Base-by-base conservation (phyloP, 2,888 invertebrate genomes). In the Melitaea athalia region DNA sequence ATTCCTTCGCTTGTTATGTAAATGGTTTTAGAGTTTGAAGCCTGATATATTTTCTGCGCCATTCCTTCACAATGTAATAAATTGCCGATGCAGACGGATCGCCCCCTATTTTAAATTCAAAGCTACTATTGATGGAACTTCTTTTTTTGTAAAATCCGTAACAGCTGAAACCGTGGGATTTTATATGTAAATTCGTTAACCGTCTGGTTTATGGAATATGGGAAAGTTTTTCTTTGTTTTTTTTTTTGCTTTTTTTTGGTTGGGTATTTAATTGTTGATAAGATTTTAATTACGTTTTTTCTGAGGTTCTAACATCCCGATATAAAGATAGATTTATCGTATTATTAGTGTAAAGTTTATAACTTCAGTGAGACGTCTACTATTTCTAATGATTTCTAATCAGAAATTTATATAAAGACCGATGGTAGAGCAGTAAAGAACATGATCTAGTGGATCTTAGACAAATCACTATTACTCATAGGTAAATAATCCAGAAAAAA, bases 51-150 rank as follows among this genome's bases (percentile, higher is more conserved):
- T 60, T 67, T 55, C 50, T 31, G 60, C 67, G 67, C 67, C 59
- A 63, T 69, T 69, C 63, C 67, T 67, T 68, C 59, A 67, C 69
- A 67, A 67, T 60, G 67, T 67, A 63, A 67, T 67, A 67, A 60
- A 69, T 69, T 67, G 69, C 69, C 62, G 63, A 50, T 67, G 59
- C 69, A 67, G 67, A 67, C 63, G 43, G 60, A 69, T 69, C 61
- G 45, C 45, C 53, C 61, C 66, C 61, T 47, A 52, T 55, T 66
- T 66, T 61, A 66, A 66, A 66, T 62, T 55, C 53, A 61, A 62
- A 55, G 42, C 66, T 42, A n/a, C 47, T 66, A 66, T 66, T 55
- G 61, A 66, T 66, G 55, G 61, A 11, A 38, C 4, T 5, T 14
- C 61, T 66, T 66, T 66, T 61, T 6, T 24, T 60, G 17, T 24